A percentile compares a stretch with the other conserved stretches of the same genome.
Conservation (phyloP, 1,140 invertebrate species). For the Drosophila micromelanica region DNA sequence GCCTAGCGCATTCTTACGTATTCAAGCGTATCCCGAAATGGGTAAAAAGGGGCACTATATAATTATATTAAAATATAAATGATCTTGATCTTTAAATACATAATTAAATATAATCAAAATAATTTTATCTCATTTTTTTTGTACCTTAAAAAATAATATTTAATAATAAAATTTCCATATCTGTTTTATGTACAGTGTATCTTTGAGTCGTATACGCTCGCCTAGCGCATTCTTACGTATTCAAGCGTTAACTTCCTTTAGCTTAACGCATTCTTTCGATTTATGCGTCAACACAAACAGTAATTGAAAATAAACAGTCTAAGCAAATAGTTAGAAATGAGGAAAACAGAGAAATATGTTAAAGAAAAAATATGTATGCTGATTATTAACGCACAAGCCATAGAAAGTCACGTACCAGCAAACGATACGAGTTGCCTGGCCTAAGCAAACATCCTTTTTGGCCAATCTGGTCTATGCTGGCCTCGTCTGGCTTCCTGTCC, state of each 20-base stretch:
- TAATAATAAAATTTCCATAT: too few relatives aligned
- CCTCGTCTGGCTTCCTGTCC: constrained; percentile 61
- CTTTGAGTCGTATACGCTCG: neutral
- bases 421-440: constrained; percentile 23
- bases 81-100: too few relatives aligned
- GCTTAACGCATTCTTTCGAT: constrained; percentile 31
- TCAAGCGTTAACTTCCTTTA: constrained; percentile 52
- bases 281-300: constrained; percentile 58
- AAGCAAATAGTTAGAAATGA: constrained; percentile 56
- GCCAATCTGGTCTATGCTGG: constrained; percentile 40
- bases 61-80: too few relatives aligned
- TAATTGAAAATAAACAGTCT: constrained; percentile 76
- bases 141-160: too few relatives aligned
- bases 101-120: too few relatives aligned
- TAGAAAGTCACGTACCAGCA: constrained; percentile 68
- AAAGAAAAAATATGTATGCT: constrained; percentile 15
- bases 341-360: constrained; percentile 19
- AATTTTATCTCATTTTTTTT: too few relatives aligned
- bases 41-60: too few relatives aligned
- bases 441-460: constrained; percentile 79
- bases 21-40: too few relatives aligned
- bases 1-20: constrained; percentile 3
- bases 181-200: neutral
- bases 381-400: constrained; percentile 51
- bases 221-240: constrained; percentile 2